Base-by-base conservation (phyloP, 2,888 invertebrate species). In the Mesorhabditis sp. region DNA sequence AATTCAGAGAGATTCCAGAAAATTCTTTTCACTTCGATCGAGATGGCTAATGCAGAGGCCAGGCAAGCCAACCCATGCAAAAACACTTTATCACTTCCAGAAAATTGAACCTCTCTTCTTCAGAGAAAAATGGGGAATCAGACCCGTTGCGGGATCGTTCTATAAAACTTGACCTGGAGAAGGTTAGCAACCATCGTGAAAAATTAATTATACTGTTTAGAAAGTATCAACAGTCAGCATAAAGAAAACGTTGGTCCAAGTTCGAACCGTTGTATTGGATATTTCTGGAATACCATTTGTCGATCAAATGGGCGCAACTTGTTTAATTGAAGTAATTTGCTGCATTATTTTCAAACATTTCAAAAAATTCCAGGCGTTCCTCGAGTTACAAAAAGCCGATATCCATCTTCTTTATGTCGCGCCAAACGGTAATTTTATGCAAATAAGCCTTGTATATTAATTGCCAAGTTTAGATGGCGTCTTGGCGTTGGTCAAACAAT, bases 271-370 rank as follows among this genome's bases (percentile, higher is more conserved):
- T 50, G 58, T 50, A 10, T 13, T 50, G 10, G 58, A 50, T 50
- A 10, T 50, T 50, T 10, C n/a, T 50, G 58, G 58, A n/a, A n/a
- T 50, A 50, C 58, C 58, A 50, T 50, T 50, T n/a, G 58, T 50
- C 10, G 58, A 50, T 50, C n/a, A 13, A 10, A 50, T n/a, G 7
- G 58, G 58, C 1, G 58, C 58, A 10, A 50, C 7, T 50, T 50
- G 10, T 50, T 50, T 50, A n/a, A 50, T 50, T 50, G 58, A 50
- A 50, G 58, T 50, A 50, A 13, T 13, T 50, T 13, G 7, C 58
- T 13, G 7, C n/a, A 13, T 50, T 50, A 50, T 13, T 50, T n/a
- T 50, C 58, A 50, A 50, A 50, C 10, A 10, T 50, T 50, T 0
- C 7, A 50, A 50, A 50, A 50, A 50, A 50, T 50, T 50, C n/a